Evolutionary conservation across 2,888 invertebrate genomes (phyloP).

Genomic region (Heliconius charithonia): DNA sequence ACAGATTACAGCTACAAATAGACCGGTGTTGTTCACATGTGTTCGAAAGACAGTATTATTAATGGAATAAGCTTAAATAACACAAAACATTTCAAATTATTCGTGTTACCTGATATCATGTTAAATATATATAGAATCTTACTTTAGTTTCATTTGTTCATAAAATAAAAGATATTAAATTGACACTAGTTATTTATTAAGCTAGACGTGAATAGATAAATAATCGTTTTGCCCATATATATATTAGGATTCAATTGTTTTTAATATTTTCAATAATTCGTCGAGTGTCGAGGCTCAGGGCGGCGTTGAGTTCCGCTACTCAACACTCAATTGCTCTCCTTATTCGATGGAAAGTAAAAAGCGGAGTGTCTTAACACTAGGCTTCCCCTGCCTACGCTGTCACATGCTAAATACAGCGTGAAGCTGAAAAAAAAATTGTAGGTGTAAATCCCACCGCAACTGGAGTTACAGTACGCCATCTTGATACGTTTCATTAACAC

Average conservation of each 20-base stretch:
- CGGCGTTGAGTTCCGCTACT: too few species aligned
- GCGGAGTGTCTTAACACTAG: not conserved
- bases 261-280: too few species aligned
- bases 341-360: too few species aligned
- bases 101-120: not conserved
- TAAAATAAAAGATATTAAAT: too few species aligned
- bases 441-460: not conserved
- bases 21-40: constrained; percentile 14
- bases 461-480: constrained; percentile 20
- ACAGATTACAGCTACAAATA: constrained; percentile 23
- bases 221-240: too few species aligned
- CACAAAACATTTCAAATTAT: not conserved
- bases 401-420: not conserved
- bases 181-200: too few species aligned
- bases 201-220: too few species aligned
- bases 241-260: too few species aligned
- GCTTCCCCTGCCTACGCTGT: not conserved
- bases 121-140: not conserved
- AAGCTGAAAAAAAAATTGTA: not conserved
- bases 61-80: constrained; percentile 11
- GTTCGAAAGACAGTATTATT: constrained; percentile 1
- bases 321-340: too few species aligned
- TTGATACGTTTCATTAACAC: constrained; percentile 25
- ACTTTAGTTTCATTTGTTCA: not conserved
- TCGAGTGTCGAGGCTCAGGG: too few species aligned